Conservation (phyloP, 2,888 invertebrate genomes). For the Allolobophora icterica region DNA sequence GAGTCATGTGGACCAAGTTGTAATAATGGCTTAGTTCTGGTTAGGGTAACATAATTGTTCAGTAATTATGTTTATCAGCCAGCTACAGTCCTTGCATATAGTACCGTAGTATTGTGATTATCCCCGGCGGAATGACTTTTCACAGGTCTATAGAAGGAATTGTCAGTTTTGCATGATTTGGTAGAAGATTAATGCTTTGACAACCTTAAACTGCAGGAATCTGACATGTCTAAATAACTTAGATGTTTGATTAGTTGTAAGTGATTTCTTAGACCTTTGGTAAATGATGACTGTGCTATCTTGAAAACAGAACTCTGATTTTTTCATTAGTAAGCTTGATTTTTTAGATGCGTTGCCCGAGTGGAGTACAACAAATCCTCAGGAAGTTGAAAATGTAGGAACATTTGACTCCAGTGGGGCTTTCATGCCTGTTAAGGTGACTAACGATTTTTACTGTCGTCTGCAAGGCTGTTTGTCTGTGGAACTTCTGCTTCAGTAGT, state of each 20-base stretch:
- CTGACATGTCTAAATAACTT: background rate
- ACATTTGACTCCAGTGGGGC: slow-evolving; percentile 36
- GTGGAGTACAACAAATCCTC: slow-evolving; percentile 29
- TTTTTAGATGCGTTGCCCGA: slow-evolving; percentile 27
- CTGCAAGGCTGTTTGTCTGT: background rate
- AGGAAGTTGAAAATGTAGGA: slow-evolving; percentile 29
- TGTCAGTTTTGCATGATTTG: no score
- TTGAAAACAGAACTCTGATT: background rate
- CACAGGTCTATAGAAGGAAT: no score
- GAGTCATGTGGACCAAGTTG: background rate
- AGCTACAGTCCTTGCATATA: no score
- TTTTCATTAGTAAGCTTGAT: background rate
- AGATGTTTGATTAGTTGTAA: background rate
- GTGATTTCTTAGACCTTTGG: no score
- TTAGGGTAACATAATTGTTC: background rate
- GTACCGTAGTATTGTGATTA: no score
- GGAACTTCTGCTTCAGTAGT: background rate
- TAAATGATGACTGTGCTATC: background rate
- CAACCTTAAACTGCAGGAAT: background rate
- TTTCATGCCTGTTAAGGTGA: slow-evolving; percentile 29
- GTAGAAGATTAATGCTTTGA: no score
- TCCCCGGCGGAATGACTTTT: no score
- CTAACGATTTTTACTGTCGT: background rate
- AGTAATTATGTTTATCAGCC: background rate
- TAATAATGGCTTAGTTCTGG: background rate